A percentile compares a stretch with the other conserved stretches of the same genome.
Evolutionary conservation across 2,888 invertebrate species (phyloP).

Genomic region (Tetranychus piercei): DNA sequence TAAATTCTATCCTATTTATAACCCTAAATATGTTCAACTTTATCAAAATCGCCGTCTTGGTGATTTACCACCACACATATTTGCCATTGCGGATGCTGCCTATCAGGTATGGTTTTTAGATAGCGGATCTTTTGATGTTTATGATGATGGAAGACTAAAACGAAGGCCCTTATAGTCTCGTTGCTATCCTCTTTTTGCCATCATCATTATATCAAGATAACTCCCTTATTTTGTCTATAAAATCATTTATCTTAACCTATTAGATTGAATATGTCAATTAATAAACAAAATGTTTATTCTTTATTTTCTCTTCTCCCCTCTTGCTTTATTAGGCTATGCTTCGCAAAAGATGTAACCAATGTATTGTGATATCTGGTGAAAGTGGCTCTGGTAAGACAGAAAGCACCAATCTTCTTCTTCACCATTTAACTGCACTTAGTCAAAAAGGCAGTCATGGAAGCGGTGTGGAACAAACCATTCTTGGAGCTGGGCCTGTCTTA

Average conservation of each 20-base stretch:
- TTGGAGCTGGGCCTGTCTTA: conserved; percentile 83
- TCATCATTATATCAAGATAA: conserved; percentile 3
- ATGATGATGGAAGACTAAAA: background rate
- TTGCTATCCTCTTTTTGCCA: conserved; percentile 4
- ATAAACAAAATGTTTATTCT: background rate
- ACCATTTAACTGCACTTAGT: conserved; percentile 80
- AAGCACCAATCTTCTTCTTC: conserved; percentile 80
- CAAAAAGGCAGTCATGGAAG: conserved; percentile 84
- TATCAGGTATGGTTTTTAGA: conserved; percentile 43
- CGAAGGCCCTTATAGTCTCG: background rate
- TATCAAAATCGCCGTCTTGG: conserved; percentile 81
- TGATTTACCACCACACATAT: conserved; percentile 85
- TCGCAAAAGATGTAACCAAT: conserved; percentile 68
- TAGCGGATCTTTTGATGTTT: background rate
- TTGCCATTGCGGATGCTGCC: conserved; percentile 82
- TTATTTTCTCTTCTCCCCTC: background rate
- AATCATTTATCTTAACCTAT: background rate
- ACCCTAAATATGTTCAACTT: conserved; percentile 85
- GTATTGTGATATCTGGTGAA: conserved; percentile 86
- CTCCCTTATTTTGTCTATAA: background rate
- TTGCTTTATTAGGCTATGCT: conserved; percentile 49
- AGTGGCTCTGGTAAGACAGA: conserved; percentile 80
- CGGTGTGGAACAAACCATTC: conserved; percentile 88
- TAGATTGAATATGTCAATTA: background rate
- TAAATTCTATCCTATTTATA: conserved; percentile 84